Base-by-base conservation (phyloP, 2,888 invertebrate genomes). In the Troides oblongomaculatus region DNA sequence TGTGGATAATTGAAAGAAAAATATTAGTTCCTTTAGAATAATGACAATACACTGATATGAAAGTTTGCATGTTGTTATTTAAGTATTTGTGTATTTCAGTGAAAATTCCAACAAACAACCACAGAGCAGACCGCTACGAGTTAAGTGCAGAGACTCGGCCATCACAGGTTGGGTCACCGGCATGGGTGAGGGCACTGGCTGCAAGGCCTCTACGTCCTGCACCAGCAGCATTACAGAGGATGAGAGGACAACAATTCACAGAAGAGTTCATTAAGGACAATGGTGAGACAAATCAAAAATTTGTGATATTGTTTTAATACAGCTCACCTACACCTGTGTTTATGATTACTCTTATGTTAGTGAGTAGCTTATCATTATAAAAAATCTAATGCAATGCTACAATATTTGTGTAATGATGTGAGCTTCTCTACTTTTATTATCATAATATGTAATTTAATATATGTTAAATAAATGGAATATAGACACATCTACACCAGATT, bases 81-180 rank as follows among this genome's bases (percentile, higher is more conserved):
- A 39, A 39, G 39, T 39, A 39, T 39, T 25, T 10, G n/a, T 66
- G 17, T n/a, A 53, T 85, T 86, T 2, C 79, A 93, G 93, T 90
- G 76, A 93, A 93, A 83, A 84, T 91, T 36, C 89, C 92, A 1
- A 93, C 93, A 77, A 93, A 93, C 85, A 89, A 91, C 46, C 93
- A 93, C 77, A 86, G 93, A 0, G 88, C 91, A 62, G 93, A 93
- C 74, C 87, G 93, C 6, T 93, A 93, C 86, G 93, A 93, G 80
- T 73, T 93, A 17, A 88, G 92, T 0, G 88, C 92, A 23, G 93
- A 92, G 78, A 83, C 84, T 1, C 81, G 88, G 1, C 81, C 91
- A 0, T 86, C 91, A 0, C 93, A 93, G 72, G 86, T 86, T n/a
- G 93, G 93, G 0, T 87, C 89, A 0, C 92, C 92, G 8, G 89